Percentiles rank a stretch among this genome's conserved stretches.
These are phyloP conservation scores for Eulemur rubriventer DNA, from an alignment of 2,797 vertebrate genomes.

Conservation along the genomic window DNA sequence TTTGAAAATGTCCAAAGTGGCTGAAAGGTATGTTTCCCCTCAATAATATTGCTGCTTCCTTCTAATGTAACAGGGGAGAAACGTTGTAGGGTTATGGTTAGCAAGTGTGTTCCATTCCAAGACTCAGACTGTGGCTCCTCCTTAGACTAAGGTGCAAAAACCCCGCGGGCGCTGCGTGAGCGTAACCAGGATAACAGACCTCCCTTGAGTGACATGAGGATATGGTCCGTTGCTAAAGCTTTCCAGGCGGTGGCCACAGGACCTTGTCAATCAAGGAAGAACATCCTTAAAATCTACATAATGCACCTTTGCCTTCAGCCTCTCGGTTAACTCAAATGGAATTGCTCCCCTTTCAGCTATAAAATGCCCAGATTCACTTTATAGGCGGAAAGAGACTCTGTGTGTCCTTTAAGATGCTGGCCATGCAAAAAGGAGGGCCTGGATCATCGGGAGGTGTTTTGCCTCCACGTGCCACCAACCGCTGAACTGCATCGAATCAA, in stretches of 20 bases:
- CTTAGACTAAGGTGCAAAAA: background rate
- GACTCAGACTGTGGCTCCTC: background rate
- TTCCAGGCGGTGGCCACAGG: background rate
- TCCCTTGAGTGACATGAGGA: constrained; percentile 26
- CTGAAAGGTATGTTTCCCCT: constrained; percentile 92
- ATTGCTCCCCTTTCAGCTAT: constrained; percentile 56
- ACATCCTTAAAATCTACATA: constrained; percentile 12
- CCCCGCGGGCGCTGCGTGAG: background rate
- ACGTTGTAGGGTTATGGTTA: background rate
- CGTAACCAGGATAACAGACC: background rate
- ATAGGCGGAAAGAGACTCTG: constrained; percentile 1
- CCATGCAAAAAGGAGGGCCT: background rate
- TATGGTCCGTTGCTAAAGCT: background rate
- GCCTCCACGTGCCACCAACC: background rate
- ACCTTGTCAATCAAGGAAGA: constrained; percentile 53
- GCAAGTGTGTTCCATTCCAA: background rate
- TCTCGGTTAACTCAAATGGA: constrained; percentile 64
- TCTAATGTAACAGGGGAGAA: constrained; percentile 9
- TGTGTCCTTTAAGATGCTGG: background rate
- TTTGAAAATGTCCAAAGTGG: constrained; percentile 99
- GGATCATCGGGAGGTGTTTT: background rate
- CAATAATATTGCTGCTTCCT: background rate
- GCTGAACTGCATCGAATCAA: background rate
- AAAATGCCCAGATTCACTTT: constrained; percentile 66
- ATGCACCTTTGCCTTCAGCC: constrained; percentile 39